Evolutionary conservation across 1,140 invertebrate species (phyloP), one percentile per base, ranked within the genome.

Genomic region (Zophobas morio): DNA sequence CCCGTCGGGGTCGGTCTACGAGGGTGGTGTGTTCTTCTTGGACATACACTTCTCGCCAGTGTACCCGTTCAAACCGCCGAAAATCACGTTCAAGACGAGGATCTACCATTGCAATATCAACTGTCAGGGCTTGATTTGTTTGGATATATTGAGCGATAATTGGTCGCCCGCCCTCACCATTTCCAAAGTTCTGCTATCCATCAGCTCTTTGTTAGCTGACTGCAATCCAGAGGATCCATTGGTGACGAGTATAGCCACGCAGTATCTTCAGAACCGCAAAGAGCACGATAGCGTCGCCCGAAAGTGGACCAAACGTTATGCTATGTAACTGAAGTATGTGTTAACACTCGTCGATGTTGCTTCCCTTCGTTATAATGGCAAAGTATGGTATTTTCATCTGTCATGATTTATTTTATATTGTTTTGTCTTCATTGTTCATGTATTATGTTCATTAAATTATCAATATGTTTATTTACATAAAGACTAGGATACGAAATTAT

Each of bases 91-190:
- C 90, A 92, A 96, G 81, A 97, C 96, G 77, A 92, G 96, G 83
- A 98, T 98, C 87, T 98, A 98, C 86, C 96, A 98, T 85, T 98
- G 96, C 90, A 98, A 98, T 88, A 98, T 98, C 86, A 98, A 98
- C 88, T 97, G 96, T 87, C 96, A 98, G 89, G 96, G 96, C 81
- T 96, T 97, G 34, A 98, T 98, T 85, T 98, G 96, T 87, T 89
- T 98, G 86, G 96, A 98, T 87, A 98, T 98, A 83, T 89, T 98
- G 70, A 98, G 98, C 88, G 96, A 98, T 86, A 98, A 98, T 87
- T 98, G 96, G 96, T 97, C 96, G 42, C 96, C 96, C 35, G 96
- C 97, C 39, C 88, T 98, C 78, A 98, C 96, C 78, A 98, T 98
- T 87, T 97, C 96, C 53, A 98, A 98, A 89, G 96, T 98, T 76